Base-by-base conservation (phyloP, 2,113 vertebrate genomes). In the Otocyon megalotis region DNA sequence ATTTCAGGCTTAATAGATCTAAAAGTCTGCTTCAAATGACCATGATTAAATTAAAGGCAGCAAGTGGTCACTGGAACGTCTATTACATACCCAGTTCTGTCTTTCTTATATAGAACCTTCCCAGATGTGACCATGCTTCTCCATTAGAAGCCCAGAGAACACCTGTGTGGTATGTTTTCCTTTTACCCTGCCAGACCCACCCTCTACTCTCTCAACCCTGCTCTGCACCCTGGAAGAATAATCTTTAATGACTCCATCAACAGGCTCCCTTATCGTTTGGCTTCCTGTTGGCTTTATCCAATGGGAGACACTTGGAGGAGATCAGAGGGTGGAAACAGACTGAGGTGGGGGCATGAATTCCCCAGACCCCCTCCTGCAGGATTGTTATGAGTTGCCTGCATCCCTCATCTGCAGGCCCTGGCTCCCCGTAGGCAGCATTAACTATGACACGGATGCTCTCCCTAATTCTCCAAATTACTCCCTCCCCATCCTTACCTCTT, bases 1-100 rank as follows among this genome's bases (percentile, higher is more conserved):
- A 93, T 90, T 90, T 96, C 71, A 30, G 56, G 93, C 63, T 48
- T 1, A 91, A 79, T 19, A 72, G 89, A 65, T 60, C 35, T 74
- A 62, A 65, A 92, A 58, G 6, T 76, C 35, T 37, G 56, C 54
- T 69, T 93, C 82, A 76, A 93, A 94, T n/a, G 54, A 80, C n/a
- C 24, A 32, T 3, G 65, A 82, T 85, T 76, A 43, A 77, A 91
- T 83, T 65, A 53, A 88, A 94, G 43, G 28, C 48, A 81, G 32
- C 56, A 79, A 74, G 28, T 28, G 22, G 13, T 90, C 76, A 30
- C 16, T 37, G 15, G 24, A 60, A 6, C 19, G 88, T 50, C 69
- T 87, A n/a, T 67, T 54, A 30, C 3, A 4, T 24, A 20, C 1
- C 16, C 37, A 62, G 8, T 56, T 92, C 81, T 67, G 4, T 79